phyloP scores from a whole-genome alignment of 2,888 invertebrate genomes.

The Dynastes maya region DNA sequence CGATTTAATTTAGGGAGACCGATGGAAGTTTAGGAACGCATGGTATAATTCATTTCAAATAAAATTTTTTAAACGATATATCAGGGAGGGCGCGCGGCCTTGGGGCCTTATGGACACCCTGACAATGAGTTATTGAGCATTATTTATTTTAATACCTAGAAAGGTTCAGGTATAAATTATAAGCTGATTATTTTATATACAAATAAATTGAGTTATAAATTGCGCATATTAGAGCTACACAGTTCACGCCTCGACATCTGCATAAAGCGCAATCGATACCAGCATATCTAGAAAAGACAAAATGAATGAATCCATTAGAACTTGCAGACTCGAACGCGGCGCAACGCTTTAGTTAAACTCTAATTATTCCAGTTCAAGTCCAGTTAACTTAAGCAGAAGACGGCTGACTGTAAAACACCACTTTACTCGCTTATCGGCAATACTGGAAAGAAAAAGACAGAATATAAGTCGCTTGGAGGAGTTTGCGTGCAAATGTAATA shows the following conservation, averaged over 20 bases:
- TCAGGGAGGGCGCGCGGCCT: too few relatives aligned
- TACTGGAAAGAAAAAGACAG: not conserved
- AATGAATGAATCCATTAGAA: constrained; percentile 11
- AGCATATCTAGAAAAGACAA: not conserved
- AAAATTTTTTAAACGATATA: too few relatives aligned
- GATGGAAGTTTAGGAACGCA: too few relatives aligned
- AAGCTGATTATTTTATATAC: not conserved
- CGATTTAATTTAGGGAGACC: too few relatives aligned
- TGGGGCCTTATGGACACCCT: too few relatives aligned
- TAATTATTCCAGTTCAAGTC: constrained; percentile 16
- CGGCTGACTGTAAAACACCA: not conserved
- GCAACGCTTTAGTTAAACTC: not conserved
- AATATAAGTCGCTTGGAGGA: not conserved
- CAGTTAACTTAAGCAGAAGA: constrained; percentile 9
- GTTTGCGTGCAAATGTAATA: not conserved
- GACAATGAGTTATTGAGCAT: too few relatives aligned
- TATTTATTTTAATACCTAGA: too few relatives aligned
- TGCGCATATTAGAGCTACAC: not conserved
- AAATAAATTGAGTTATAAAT: constrained; percentile 13
- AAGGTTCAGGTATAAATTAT: not conserved
- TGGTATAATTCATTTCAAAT: too few relatives aligned
- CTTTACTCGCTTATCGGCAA: too few relatives aligned
- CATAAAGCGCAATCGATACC: constrained; percentile 7
- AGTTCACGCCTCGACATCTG: not conserved
- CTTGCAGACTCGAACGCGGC: not conserved